Percentiles rank a stretch among this genome's conserved stretches.
Conservation (phyloP, 1,140 invertebrate genomes). For the Drosophila oshimai region DNA sequence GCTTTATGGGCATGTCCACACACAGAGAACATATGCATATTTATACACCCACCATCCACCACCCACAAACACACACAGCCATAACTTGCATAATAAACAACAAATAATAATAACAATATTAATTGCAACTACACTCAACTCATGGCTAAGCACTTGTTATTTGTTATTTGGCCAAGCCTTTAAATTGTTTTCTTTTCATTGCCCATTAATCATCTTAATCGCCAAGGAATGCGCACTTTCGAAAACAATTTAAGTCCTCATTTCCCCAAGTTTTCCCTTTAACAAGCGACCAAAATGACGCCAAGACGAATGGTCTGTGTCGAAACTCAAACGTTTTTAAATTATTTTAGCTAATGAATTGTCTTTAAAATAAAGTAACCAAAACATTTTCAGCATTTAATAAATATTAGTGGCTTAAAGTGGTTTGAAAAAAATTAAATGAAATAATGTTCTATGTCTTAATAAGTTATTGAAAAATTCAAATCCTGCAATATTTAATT, state of each 20-base stretch:
- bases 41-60: slow-evolving; percentile 3
- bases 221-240: slow-evolving; percentile 5
- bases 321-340: background rate
- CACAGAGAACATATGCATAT: slow-evolving; percentile 48
- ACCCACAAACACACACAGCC: background rate
- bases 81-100: slow-evolving; percentile 38
- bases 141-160: slow-evolving; percentile 6
- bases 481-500: no score
- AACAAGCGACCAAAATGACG: background rate
- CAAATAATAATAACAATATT: slow-evolving; percentile 33
- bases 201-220: slow-evolving; percentile 41
- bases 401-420: no score
- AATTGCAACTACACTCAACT: slow-evolving; percentile 35
- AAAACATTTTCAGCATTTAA: no score
- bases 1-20: slow-evolving; percentile 22
- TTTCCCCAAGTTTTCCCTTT: background rate
- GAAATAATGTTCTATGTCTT: no score
- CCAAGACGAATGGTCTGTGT: background rate
- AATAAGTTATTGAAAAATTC: no score
- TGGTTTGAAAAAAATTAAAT: no score
- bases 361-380: no score
- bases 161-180: slow-evolving; percentile 8
- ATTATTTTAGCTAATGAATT: no score
- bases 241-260: background rate
- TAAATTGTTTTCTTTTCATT: slow-evolving; percentile 25